phyloP scores from a whole-genome alignment of 2,797 vertebrate genomes.

The Rousettus madagascariensis region DNA sequence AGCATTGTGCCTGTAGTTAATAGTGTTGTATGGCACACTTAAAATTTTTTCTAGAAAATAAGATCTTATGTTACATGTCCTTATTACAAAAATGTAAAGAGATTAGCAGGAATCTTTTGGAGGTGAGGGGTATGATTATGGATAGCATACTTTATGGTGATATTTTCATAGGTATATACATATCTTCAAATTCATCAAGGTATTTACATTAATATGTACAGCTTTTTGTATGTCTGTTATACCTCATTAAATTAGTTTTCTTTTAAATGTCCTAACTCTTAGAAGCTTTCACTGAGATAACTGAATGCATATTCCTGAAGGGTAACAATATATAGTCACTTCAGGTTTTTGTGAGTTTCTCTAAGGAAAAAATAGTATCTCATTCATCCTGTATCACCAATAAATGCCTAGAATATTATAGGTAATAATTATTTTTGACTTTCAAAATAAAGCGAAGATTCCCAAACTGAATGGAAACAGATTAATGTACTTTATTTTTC shows the following conservation, averaged over 20 bases:
- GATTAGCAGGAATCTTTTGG: neutral
- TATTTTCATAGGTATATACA: neutral
- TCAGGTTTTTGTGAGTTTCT: neutral
- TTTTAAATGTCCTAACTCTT: neutral
- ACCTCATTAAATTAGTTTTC: neutral
- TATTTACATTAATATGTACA: neutral
- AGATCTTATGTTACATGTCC: neutral
- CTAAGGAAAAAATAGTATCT: neutral
- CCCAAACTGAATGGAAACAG: conserved; percentile 37
- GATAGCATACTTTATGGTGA: neutral
- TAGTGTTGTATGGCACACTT: neutral
- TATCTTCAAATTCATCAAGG: neutral
- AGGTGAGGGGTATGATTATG: neutral
- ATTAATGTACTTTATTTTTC: conserved; percentile 21
- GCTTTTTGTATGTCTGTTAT: neutral
- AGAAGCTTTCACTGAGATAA: neutral
- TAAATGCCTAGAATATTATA: neutral
- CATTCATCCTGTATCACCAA: neutral
- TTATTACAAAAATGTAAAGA: neutral
- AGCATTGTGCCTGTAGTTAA: neutral
- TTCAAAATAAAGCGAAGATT: neutral
- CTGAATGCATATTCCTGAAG: neutral
- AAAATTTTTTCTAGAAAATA: neutral
- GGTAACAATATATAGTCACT: neutral
- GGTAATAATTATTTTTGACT: neutral